Evolutionary conservation across 2,888 invertebrate species (phyloP).

Genomic region (Balanococcus diminutus): DNA sequence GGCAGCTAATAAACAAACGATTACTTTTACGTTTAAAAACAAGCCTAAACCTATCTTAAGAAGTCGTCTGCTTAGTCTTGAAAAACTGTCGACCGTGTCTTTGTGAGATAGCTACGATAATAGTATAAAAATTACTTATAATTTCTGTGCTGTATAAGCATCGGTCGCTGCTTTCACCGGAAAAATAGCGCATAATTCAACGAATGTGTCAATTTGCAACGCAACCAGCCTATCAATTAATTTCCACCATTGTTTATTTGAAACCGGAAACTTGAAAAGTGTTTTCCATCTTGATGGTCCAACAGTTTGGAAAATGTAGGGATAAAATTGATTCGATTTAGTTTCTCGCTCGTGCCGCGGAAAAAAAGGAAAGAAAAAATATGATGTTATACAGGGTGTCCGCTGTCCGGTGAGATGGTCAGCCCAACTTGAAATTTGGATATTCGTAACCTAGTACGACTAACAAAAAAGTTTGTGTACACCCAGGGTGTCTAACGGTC

Average conservation of each 20-base stretch:
- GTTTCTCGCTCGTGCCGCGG: background rate
- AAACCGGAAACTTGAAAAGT: background rate
- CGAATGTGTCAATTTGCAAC: constrained; percentile 33
- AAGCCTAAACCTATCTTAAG: background rate
- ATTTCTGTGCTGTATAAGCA: background rate
- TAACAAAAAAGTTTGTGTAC: too few species aligned
- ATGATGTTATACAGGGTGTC: too few species aligned
- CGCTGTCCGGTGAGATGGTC: too few species aligned
- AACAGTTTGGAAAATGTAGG: background rate
- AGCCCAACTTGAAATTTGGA: too few species aligned
- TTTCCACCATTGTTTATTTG: background rate
- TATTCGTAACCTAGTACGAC: too few species aligned
- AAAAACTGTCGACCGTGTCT: constrained; percentile 12
- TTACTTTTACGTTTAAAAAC: background rate
- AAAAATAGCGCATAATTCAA: constrained; percentile 24
- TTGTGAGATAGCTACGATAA: background rate
- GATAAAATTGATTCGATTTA: background rate
- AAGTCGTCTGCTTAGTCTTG: background rate
- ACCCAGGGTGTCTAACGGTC: too few species aligned
- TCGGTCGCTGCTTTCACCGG: constrained; percentile 31
- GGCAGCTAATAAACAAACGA: background rate
- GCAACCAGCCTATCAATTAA: background rate
- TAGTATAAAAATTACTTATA: constrained; percentile 1
- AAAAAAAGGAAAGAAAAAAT: background rate
- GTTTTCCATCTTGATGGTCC: background rate